These are phyloP conservation scores for Oreortyx pictus DNA, from an alignment of 2,797 vertebrate species.

Conservation along the genomic window DNA sequence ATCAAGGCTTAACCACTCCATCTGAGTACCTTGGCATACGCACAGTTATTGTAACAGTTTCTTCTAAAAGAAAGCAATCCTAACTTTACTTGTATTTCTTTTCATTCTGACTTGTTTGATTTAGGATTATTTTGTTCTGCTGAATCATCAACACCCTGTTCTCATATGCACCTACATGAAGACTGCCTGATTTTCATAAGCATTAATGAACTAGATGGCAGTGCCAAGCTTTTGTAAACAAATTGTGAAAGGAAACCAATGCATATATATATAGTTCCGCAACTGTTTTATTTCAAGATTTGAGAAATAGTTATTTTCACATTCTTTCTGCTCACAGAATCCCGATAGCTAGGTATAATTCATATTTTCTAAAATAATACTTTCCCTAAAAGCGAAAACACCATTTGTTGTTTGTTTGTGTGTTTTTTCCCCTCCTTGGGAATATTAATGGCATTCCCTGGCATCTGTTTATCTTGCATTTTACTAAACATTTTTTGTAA, in stretches of 20 bases:
- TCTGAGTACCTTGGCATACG: not conserved
- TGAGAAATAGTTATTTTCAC: not conserved
- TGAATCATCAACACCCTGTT: not conserved
- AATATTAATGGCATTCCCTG: not conserved
- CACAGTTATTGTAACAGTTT: not conserved
- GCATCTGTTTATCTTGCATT: not conserved
- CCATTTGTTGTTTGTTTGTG: not conserved
- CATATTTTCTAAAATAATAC: not conserved
- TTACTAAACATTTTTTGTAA: not conserved
- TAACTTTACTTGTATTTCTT: not conserved
- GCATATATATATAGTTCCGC: rapidly evolving
- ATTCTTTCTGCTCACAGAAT: not conserved
- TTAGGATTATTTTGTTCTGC: not conserved
- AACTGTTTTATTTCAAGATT: not conserved
- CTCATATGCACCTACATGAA: not conserved
- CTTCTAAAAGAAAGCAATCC: not conserved
- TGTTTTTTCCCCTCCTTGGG: not conserved
- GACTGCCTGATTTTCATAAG: not conserved
- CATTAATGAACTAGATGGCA: not conserved
- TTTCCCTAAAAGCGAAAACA: not conserved
- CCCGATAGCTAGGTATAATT: not conserved
- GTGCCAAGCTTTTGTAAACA: not conserved
- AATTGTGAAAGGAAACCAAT: not conserved
- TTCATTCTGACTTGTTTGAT: not conserved
- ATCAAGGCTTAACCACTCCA: not conserved